These are phyloP conservation scores for Phoxinus dragarum DNA, from an alignment of 2,797 vertebrate genomes.

Conservation along the genomic window DNA sequence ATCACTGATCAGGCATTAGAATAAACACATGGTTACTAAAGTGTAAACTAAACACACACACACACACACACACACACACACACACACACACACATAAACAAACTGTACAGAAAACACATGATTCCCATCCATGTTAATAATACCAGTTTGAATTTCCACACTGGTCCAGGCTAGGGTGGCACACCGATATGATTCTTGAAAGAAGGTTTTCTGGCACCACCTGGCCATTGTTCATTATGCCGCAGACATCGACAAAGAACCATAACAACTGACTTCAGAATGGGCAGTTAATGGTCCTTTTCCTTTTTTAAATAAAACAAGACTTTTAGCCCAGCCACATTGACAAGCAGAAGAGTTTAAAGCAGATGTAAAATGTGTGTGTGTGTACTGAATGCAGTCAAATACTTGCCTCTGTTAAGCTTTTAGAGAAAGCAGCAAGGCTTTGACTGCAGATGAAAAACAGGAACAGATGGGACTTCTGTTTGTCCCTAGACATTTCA, in stretches of 20 bases:
- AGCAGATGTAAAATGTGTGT: background rate
- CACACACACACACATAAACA: background rate
- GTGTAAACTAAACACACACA: background rate
- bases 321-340: background rate
- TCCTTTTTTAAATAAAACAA: background rate
- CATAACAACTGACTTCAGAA: slow-evolving; percentile 16
- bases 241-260: background rate
- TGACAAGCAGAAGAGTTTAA: background rate
- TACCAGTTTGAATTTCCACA: background rate
- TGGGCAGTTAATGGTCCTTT: background rate
- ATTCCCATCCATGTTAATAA: background rate
- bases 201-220: slow-evolving; percentile 34
- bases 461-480: slow-evolving; percentile 59
- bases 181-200: slow-evolving; percentile 12
- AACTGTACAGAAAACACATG: background rate
- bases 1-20: no score
- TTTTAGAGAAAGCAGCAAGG: slow-evolving; percentile 11
- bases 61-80: no score
- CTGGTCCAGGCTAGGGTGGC: no score
- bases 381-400: background rate
- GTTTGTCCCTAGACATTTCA: slow-evolving; percentile 50
- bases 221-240: background rate
- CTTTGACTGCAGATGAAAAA: slow-evolving; percentile 54
- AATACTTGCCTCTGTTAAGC: slow-evolving; percentile 3
- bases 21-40: background rate